Evolutionary conservation across 2,113 vertebrate genomes (phyloP).

Genomic region (Aphyosemion australe): DNA sequence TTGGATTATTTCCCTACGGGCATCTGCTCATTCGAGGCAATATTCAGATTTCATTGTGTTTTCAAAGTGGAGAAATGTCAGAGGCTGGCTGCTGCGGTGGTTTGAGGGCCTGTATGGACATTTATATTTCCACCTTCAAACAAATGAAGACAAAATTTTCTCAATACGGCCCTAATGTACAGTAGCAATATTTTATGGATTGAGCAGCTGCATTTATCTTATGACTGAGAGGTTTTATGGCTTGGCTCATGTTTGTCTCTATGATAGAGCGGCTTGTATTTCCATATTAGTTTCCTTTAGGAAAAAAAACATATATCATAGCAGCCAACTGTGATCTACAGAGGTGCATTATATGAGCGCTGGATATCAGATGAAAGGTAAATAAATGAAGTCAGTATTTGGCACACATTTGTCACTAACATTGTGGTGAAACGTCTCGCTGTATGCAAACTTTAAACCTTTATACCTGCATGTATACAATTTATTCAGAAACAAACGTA

Average conservation of each 20-base stretch:
- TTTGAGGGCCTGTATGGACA: conserved; percentile 68
- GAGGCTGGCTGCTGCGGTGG: conserved; percentile 67
- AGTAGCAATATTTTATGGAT: conserved; percentile 69
- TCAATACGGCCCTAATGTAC: conserved; percentile 70
- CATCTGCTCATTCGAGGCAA: conserved; percentile 73
- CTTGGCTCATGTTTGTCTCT: conserved; percentile 33
- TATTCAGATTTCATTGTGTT: conserved; percentile 86
- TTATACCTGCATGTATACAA: conserved; percentile 24
- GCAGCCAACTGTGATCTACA: neutral
- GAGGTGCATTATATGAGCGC: neutral
- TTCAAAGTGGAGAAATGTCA: conserved; percentile 82
- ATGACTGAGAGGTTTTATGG: conserved; percentile 34
- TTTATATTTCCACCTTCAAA: conserved; percentile 74
- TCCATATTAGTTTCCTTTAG: conserved; percentile 13
- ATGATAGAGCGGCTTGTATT: conserved; percentile 2
- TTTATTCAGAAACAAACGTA: conserved; percentile 37
- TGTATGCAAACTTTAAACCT: conserved; percentile 5
- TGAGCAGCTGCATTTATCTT: conserved; percentile 62
- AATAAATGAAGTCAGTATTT: neutral
- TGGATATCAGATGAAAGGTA: neutral
- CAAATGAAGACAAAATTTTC: conserved; percentile 77
- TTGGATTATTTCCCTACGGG: conserved; percentile 82
- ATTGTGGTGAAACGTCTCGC: neutral
- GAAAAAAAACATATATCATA: neutral
- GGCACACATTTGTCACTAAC: neutral